Base-by-base conservation (phyloP, 1,140 invertebrate species). In the Palaemon carinicauda region DNA sequence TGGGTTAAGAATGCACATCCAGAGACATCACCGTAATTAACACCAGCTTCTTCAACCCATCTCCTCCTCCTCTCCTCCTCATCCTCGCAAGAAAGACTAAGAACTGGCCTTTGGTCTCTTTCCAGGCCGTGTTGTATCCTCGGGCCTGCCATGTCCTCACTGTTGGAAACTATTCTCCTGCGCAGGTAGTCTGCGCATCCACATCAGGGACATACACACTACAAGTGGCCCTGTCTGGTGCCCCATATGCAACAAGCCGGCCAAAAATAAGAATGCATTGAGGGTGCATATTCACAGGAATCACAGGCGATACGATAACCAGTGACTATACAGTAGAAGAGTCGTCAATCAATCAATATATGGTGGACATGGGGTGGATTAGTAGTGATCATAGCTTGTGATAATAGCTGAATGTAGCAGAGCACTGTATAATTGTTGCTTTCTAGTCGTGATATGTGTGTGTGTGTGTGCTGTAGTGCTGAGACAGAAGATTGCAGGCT, bases 121-220 rank as follows among this genome's bases (percentile, higher is more conserved):
- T 89, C 82, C 88, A 89, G 88, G 88, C 86, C 88, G 88, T 87
- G 86, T 82, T 82, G 86, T 89, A 79, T 74, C 87, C 82, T 84
- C 87, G 86, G 88, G 88, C 78, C 88, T 89, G 85, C 88, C 88
- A 75, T 89, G 88, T 89, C 88, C 88, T 78, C 88, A 89, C 85
- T 89, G 88, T 89, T 88, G 88, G 88, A 89, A 89, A 89, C 88
- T 89, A 84, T 89, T 89, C 86, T 89, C 88, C 80, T 89, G 88
- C 82, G 88, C 88, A 87, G 88, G 88, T 82, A 89, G 89, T 80
- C 83, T 90, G 78, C 84, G 87, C 80, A 90, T 88, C 87, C 89
- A 90, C 88, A 85, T 89, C 82, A 87, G 88, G 78, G 88, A 90
- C 85, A 90, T 90, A 56, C 89, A 90, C 82, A 89, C 86, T 60